phyloP scores from a whole-genome alignment of 2,113 vertebrate species.

The Sphaerodactylus townsendi region DNA sequence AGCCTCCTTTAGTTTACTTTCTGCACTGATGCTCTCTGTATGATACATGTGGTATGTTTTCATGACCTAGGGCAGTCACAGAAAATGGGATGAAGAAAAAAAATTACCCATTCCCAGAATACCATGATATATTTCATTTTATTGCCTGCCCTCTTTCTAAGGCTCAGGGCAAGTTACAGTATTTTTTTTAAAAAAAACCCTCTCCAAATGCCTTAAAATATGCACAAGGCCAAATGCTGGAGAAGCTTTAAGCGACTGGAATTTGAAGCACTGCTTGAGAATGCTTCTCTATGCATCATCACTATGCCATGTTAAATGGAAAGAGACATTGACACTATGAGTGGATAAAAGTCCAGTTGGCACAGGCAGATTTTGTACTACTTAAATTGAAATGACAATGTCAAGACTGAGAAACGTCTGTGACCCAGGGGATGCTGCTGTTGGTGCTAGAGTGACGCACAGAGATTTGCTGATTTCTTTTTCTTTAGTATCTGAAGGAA shows the following conservation, averaged over 20 bases:
- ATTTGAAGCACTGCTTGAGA: not conserved
- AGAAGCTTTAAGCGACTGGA: not conserved
- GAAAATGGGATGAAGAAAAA: slow-evolving; percentile 20
- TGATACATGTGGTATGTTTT: slow-evolving; percentile 99
- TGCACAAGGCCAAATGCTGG: not conserved
- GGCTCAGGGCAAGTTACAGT: not conserved
- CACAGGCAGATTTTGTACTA: too few relatives aligned
- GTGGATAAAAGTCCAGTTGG: too few relatives aligned
- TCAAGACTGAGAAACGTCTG: too few relatives aligned
- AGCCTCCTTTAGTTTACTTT: slow-evolving; percentile 96
- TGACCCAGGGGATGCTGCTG: too few relatives aligned
- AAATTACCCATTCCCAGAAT: not conserved
- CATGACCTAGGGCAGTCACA: slow-evolving; percentile 86
- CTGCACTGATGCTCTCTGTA: slow-evolving; percentile 94
- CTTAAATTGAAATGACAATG: too few relatives aligned
- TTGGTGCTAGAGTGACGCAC: too few relatives aligned
- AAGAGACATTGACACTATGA: too few relatives aligned
- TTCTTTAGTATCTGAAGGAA: too few relatives aligned
- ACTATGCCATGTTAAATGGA: too few relatives aligned
- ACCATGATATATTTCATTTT: not conserved
- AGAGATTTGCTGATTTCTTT: too few relatives aligned
- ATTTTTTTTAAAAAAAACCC: not conserved
- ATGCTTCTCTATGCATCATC: too few relatives aligned
- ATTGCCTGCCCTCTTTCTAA: not conserved
- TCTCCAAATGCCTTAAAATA: not conserved